Evolutionary conservation across 2,888 invertebrate genomes (phyloP).

Genomic region (Pemphredon lugubris): DNA sequence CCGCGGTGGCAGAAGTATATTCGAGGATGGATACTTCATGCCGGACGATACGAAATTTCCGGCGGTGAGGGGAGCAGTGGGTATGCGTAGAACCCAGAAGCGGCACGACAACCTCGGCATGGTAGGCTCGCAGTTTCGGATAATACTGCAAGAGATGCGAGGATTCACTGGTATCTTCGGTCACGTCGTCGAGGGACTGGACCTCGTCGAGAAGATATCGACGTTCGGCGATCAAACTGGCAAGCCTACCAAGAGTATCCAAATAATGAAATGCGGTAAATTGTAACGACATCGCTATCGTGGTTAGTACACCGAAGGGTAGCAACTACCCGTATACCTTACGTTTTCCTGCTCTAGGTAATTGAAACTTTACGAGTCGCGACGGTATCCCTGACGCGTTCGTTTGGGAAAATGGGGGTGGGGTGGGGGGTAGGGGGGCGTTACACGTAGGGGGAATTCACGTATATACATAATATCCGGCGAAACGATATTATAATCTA

Average conservation of each 20-base stretch:
- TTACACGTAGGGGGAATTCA: constrained; percentile 27
- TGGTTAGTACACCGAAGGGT: constrained; percentile 47
- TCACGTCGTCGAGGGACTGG: constrained; percentile 90
- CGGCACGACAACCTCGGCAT: constrained; percentile 90
- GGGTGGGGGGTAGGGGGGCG: too few relatives aligned
- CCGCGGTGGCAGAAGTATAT: constrained; percentile 89
- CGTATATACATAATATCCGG: constrained; percentile 25
- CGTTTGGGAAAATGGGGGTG: too few relatives aligned
- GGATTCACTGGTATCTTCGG: constrained; percentile 92
- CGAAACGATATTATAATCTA: constrained; percentile 29
- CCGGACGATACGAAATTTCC: constrained; percentile 91
- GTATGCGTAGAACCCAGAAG: constrained; percentile 91
- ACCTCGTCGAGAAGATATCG: constrained; percentile 89
- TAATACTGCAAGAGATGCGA: constrained; percentile 91
- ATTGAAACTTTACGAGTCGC: constrained; percentile 44
- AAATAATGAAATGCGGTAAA: constrained; percentile 89
- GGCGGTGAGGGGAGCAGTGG: constrained; percentile 89
- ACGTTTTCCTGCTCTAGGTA: constrained; percentile 59
- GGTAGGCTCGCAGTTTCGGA: constrained; percentile 93
- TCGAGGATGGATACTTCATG: constrained; percentile 90
- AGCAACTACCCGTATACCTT: constrained; percentile 48
- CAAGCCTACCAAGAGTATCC: constrained; percentile 88
- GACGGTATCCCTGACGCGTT: constrained; percentile 49
- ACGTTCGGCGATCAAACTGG: constrained; percentile 90
- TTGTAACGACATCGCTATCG: constrained; percentile 81